phyloP scores from a whole-genome alignment of 2,797 vertebrate genomes.

The Syngnathus rostellatus region DNA sequence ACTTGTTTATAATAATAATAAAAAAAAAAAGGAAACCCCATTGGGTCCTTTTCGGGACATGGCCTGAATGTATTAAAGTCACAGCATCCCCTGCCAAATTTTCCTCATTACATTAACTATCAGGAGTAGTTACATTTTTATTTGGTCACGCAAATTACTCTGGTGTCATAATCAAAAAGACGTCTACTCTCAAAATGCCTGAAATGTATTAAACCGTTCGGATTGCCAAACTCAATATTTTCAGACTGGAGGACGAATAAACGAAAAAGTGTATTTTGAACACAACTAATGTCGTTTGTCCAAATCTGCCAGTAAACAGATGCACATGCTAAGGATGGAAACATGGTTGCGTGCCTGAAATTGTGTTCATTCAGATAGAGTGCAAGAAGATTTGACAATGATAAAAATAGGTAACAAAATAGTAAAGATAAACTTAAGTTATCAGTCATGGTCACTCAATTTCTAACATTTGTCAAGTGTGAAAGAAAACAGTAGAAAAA shows the following conservation, averaged over 20 bases:
- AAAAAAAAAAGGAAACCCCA: not conserved
- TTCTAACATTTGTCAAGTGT: not conserved
- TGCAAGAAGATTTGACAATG: not conserved
- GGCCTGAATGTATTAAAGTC: slow-evolving; percentile 1
- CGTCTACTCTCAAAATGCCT: not conserved
- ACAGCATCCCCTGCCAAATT: not conserved
- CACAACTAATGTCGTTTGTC: not conserved
- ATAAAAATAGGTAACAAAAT: not conserved
- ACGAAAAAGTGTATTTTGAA: no score
- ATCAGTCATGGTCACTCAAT: not conserved
- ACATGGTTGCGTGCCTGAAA: not conserved
- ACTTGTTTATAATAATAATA: not conserved
- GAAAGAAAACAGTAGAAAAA: not conserved
- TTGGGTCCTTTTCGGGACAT: not conserved
- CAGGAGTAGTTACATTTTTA: not conserved
- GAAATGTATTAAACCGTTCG: not conserved
- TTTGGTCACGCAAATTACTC: not conserved
- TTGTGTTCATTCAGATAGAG: not conserved
- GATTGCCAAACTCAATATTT: not conserved
- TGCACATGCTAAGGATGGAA: not conserved
- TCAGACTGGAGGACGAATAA: no score
- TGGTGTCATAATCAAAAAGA: not conserved
- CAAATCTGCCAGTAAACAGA: not conserved
- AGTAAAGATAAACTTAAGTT: not conserved
- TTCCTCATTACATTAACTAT: not conserved